Evolutionary conservation across 2,113 vertebrate genomes (phyloP), one percentile per base, ranked within the genome.

Genomic region (Meriones unguiculatus): DNA sequence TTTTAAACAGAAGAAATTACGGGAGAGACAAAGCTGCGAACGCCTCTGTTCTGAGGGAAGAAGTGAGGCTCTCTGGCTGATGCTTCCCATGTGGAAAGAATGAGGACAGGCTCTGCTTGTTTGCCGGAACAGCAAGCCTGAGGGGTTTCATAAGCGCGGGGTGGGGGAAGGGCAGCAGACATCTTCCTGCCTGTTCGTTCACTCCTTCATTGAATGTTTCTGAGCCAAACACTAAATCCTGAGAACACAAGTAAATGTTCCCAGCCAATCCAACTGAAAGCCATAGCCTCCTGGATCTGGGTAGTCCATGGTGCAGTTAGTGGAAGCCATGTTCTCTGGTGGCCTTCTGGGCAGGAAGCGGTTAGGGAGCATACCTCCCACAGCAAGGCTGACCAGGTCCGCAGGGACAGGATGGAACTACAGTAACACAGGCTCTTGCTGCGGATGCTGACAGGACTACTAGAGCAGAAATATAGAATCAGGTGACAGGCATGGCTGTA

Each of bases 171-270:
- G 46, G 17, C 12, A 20, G 28, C 15, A 24, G 50, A 4, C 3
- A 35, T 38, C 70, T 64, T 62, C 46, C 13, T 72, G 73, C 87
- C 41, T 82, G 28, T 72, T n/a, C 7, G 2, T 78, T 89, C 50
- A 22, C 28, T 50, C 38, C 77, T 15, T 94, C 50, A 41, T n/a
- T 88, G 64, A 80, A 28, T 3, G n/a, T 75, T 97, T 97, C 80
- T 76, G 14, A 89, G 50, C 22, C 73, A 73, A 80, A 89, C 32
- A 32, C 85, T 92, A 76, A 73, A 87, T 80, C 65, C 30, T 80
- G 30, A 52, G 72, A 54, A 77, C 11, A 73, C 64, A 95, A 84
- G 59, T 38, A 84, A 82, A 75, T 38, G 59, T 90, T 69, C 88
- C 78, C 64, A 81, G 35, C 5, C 7, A 46, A 64, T 75, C 69